Conservation (phyloP, 2,113 vertebrate species). For the Engraulis encrasicolus region DNA sequence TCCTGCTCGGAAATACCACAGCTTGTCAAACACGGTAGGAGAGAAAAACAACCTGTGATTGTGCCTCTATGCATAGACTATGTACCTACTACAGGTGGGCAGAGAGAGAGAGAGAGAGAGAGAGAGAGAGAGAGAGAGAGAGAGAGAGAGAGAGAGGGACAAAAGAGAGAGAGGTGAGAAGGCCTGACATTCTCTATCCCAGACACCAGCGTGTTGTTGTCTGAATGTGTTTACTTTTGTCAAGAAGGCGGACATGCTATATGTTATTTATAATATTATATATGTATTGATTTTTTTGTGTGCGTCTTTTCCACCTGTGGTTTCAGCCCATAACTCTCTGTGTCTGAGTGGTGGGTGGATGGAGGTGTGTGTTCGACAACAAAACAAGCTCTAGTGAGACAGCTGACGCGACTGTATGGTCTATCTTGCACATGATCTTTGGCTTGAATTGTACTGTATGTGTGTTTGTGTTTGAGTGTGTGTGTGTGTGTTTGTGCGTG, state of each 20-base stretch:
- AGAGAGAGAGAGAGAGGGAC: background rate
- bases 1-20: too few relatives aligned
- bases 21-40: too few relatives aligned
- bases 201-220: background rate
- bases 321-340: background rate
- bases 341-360: too few relatives aligned
- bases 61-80: too few relatives aligned
- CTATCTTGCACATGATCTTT: constrained; percentile 81
- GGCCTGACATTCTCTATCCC: background rate
- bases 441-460: too few relatives aligned
- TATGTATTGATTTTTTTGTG: constrained; percentile 38
- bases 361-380: background rate
- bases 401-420: background rate
- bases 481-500: too few relatives aligned
- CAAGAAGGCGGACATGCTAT: background rate
- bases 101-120: too few relatives aligned
- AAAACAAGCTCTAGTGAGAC: background rate
- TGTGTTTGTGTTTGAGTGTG: too few relatives aligned
- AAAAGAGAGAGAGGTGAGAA: too few relatives aligned
- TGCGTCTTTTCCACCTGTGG: background rate
- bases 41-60: too few relatives aligned
- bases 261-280: constrained; percentile 35
- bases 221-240: background rate
- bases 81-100: background rate
- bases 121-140: background rate